phyloP scores from a whole-genome alignment of 2,797 vertebrate species.

The Paedocypris micromegethes region DNA sequence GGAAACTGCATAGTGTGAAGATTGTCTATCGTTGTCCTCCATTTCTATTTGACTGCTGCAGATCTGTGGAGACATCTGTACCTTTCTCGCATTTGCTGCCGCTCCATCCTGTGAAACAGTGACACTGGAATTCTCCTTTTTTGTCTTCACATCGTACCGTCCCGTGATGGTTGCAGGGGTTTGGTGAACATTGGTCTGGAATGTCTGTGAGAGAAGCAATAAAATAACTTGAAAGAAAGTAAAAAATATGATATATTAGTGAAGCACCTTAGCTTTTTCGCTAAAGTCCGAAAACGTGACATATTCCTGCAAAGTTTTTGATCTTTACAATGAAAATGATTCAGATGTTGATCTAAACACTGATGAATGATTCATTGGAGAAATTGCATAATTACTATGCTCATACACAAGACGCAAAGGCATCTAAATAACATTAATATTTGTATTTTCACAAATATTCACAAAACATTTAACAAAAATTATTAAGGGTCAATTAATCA shows the following conservation, averaged over 20 bases:
- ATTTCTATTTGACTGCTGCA: neutral
- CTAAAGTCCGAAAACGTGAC: too few relatives aligned
- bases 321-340: too few relatives aligned
- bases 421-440: too few relatives aligned
- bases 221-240: neutral
- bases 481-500: too few relatives aligned
- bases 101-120: conserved; percentile 85
- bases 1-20: neutral
- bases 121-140: conserved; percentile 84
- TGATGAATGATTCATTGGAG: too few relatives aligned
- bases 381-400: too few relatives aligned
- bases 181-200: conserved; percentile 90
- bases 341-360: too few relatives aligned
- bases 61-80: conserved; percentile 49
- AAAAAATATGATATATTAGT: neutral
- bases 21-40: too few relatives aligned
- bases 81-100: conserved; percentile 82
- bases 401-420: too few relatives aligned
- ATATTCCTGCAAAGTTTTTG: too few relatives aligned
- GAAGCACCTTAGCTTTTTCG: neutral
- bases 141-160: conserved; percentile 82
- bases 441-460: too few relatives aligned
- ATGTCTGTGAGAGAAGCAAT: conserved; percentile 69
- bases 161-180: conserved; percentile 78
- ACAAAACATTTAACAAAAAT: too few relatives aligned